A percentile compares a stretch with the other conserved stretches of the same genome.
Evolutionary conservation across 2,113 vertebrate genomes (phyloP).

Genomic region (Sminthopsis crassicaudata): DNA sequence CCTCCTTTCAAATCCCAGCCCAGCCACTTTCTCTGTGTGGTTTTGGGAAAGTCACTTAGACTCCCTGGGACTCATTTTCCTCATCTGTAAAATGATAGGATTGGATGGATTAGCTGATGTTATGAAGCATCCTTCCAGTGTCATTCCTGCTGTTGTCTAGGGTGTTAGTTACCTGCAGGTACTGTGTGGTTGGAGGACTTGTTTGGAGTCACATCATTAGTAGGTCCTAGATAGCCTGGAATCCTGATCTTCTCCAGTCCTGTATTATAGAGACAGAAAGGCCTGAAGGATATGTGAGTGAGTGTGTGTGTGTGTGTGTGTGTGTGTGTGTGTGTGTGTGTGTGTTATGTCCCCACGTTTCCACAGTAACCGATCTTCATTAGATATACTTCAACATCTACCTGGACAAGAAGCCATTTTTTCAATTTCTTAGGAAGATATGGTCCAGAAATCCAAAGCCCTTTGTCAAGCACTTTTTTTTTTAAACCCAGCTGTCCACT

Average conservation of each 20-base stretch:
- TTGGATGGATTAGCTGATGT: neutral
- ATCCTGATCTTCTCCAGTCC: neutral
- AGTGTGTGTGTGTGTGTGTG: neutral
- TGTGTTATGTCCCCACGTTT: neutral
- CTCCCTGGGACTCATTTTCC: neutral
- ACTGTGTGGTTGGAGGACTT: neutral
- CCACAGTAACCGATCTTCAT: neutral
- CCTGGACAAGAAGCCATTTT: neutral
- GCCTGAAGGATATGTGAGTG: neutral
- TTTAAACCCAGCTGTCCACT: neutral
- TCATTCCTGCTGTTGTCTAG: neutral
- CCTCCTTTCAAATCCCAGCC: neutral
- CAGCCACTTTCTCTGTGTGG: neutral
- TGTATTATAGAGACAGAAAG: neutral
- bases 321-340: too few species aligned
- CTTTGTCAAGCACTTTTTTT: neutral
- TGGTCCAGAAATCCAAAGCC: neutral
- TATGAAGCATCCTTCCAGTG: neutral
- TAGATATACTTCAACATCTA: neutral
- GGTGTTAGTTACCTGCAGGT: neutral
- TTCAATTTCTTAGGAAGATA: neutral
- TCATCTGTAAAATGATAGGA: neutral
- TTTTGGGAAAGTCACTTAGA: neutral
- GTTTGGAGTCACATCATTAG: neutral
- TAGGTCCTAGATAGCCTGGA: neutral